Conservation (phyloP, 2,797 vertebrate genomes). For the Acanthornis magna region DNA sequence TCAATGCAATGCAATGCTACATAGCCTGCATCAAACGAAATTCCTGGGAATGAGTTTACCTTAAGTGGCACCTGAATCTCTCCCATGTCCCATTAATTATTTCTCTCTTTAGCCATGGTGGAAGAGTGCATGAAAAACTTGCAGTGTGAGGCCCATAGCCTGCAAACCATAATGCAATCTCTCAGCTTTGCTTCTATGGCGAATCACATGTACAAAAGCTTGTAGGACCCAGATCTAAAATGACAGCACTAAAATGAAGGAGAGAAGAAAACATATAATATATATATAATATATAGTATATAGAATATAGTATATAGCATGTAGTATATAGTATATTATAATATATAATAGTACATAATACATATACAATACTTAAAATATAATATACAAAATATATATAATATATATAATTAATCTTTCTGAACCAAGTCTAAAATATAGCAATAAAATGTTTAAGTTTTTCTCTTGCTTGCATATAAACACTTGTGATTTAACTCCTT, state of each 20-base stretch:
- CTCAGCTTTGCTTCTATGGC: not conserved
- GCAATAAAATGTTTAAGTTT: not conserved
- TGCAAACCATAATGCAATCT: not conserved
- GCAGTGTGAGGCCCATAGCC: not conserved
- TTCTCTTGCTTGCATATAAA: not conserved
- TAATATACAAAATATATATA: no score
- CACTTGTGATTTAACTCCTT: not conserved
- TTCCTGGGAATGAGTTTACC: not conserved
- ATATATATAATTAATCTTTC: not conserved
- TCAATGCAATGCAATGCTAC: not conserved
- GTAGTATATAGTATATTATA: no score
- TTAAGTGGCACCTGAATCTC: not conserved
- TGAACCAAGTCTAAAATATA: not conserved
- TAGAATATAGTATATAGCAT: no score
- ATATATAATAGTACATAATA: no score
- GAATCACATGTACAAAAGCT: not conserved
- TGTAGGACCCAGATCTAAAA: not conserved
- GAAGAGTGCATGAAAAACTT: not conserved
- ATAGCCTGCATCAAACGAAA: not conserved
- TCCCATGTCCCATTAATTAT: not conserved
- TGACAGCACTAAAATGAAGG: not conserved
- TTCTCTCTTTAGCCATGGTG: not conserved
- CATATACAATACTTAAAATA: no score
- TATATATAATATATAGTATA: no score
- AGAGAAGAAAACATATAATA: not conserved